These are phyloP conservation scores for Rhopalosiphum padi DNA, from an alignment of 1,140 invertebrate genomes.

Conservation along the genomic window DNA sequence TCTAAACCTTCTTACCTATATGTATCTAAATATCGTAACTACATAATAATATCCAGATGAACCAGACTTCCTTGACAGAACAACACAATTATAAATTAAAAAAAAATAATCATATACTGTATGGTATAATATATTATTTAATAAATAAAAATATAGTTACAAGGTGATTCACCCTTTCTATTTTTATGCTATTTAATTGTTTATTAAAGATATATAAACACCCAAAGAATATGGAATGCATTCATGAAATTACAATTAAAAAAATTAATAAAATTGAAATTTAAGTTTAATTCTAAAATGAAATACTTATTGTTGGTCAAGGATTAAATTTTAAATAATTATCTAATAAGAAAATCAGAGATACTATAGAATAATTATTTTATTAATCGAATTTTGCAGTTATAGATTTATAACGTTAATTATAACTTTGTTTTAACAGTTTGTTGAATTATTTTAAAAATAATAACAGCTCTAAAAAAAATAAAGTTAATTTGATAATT, in stretches of 20 bases:
- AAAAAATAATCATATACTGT: not conserved
- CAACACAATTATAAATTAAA: not conserved
- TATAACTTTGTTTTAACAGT: no score
- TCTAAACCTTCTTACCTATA: not conserved
- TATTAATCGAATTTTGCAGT: no score
- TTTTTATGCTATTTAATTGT: not conserved
- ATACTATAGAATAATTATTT: no score
- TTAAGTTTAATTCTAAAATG: not conserved
- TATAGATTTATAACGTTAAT: no score
- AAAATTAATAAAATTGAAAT: not conserved
- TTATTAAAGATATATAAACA: not conserved
- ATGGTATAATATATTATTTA: constrained; percentile 3
- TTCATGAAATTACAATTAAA: not conserved
- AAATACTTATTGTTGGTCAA: not conserved
- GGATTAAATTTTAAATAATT: not conserved
- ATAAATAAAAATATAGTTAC: constrained; percentile 24
- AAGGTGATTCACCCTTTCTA: not conserved
- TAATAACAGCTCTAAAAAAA: no score
- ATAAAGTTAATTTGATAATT: no score
- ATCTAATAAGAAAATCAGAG: no score
- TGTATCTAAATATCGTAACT: not conserved
- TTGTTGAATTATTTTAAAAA: no score
- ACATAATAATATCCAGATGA: constrained; percentile 15
- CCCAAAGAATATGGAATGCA: not conserved
- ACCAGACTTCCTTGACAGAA: constrained; percentile 30